These are phyloP conservation scores for Epicampocera succincta DNA, from an alignment of 2,888 invertebrate species.

Conservation along the genomic window DNA sequence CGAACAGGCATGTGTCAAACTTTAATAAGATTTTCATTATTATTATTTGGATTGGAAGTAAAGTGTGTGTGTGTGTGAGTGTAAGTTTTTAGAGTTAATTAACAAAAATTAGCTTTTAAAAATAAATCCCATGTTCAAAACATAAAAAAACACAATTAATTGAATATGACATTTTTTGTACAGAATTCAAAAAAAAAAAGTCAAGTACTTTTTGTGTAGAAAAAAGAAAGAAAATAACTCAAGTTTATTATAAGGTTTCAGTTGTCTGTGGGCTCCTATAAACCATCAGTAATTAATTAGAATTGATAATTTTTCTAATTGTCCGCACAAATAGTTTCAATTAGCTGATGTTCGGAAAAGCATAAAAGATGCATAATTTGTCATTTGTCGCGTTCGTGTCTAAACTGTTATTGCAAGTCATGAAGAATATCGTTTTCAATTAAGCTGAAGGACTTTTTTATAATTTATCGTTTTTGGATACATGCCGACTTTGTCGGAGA, in stretches of 20 bases:
- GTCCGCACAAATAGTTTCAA: constrained; percentile 39
- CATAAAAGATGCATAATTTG: constrained; percentile 34
- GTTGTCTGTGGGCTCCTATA: not conserved
- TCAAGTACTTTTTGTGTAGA: not conserved
- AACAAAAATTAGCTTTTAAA: constrained; percentile 3
- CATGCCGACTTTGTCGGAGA: constrained; percentile 14
- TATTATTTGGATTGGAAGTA: not conserved
- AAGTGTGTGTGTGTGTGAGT: constrained; percentile 18
- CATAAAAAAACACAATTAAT: constrained; percentile 2
- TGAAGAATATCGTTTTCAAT: constrained; percentile 18
- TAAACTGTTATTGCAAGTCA: constrained; percentile 11
- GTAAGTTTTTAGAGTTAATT: not conserved
- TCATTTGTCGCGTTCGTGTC: constrained; percentile 16
- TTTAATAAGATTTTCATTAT: not conserved
- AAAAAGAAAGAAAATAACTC: constrained; percentile 34
- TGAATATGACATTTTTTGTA: constrained; percentile 17
- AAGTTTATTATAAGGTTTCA: constrained; percentile 41
- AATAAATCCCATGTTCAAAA: not conserved
- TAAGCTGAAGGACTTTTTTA: constrained; percentile 34
- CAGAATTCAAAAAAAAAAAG: not conserved
- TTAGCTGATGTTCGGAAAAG: constrained; percentile 22
- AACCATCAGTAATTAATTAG: constrained; percentile 34
- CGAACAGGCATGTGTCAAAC: constrained; percentile 13
- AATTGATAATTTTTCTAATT: constrained; percentile 48
- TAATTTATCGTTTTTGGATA: not conserved